phyloP scores from a whole-genome alignment of 2,113 vertebrate genomes.

The Callorhinus ursinus region DNA sequence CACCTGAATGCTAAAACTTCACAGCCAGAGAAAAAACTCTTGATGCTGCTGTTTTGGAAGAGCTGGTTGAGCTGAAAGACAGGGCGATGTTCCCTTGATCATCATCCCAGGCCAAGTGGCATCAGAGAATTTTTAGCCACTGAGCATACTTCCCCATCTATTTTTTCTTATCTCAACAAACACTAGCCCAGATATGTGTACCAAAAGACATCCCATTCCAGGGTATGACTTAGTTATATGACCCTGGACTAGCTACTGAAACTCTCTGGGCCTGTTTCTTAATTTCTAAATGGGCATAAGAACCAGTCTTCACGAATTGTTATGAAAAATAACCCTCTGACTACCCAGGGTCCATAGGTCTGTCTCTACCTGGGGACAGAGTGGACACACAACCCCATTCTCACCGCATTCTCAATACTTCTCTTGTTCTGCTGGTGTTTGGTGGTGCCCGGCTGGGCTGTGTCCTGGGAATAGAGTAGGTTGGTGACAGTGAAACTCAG shows the following conservation, averaged over 20 bases:
- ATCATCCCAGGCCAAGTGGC: background rate
- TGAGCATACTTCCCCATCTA: rapidly evolving
- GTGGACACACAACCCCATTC: background rate
- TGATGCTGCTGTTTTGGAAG: slow-evolving; percentile 79
- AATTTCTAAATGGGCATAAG: background rate
- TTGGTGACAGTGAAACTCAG: slow-evolving; percentile 85
- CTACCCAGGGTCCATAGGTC: background rate
- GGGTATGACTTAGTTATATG: background rate
- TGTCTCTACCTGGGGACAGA: background rate
- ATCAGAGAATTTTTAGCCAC: background rate
- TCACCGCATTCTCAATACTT: slow-evolving; percentile 83
- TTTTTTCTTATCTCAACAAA: background rate
- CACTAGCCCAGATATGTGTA: background rate
- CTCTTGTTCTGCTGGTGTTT: slow-evolving; percentile 70
- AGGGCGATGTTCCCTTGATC: background rate
- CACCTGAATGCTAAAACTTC: slow-evolving; percentile 84
- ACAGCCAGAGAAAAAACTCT: slow-evolving; percentile 79
- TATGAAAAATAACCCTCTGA: background rate
- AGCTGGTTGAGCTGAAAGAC: slow-evolving; percentile 82
- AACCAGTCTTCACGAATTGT: background rate
- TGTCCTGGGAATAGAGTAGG: slow-evolving; percentile 71
- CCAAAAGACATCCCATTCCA: background rate
- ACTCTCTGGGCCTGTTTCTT: background rate
- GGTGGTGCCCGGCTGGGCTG: slow-evolving; percentile 66
- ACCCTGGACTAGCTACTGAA: background rate